Evolutionary conservation across 1,140 invertebrate species (phyloP).

Genomic region (Drosophila guanche): DNA sequence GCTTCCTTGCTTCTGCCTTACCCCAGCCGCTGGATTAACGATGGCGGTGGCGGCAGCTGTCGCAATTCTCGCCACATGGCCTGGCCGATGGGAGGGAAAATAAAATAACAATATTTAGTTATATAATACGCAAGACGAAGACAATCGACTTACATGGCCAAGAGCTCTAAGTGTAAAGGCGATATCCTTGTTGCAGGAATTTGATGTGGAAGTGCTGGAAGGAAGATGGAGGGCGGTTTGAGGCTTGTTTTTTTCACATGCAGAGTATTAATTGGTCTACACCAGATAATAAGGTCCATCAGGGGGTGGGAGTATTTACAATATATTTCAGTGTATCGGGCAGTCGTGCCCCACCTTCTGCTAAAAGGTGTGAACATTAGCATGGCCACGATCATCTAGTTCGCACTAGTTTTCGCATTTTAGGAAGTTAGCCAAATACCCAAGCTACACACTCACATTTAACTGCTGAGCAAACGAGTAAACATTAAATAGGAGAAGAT

Average conservation of each 20-base stretch:
- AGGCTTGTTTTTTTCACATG: not conserved
- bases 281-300: no score
- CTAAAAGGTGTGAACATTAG: conserved; percentile 51
- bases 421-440: not conserved
- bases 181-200: conserved; percentile 24
- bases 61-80: conserved; percentile 54
- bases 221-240: conserved; percentile 6
- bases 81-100: conserved; percentile 30
- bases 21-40: not conserved
- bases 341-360: not conserved
- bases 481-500: conserved; percentile 68
- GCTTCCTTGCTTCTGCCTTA: conserved; percentile 15
- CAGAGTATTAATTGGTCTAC: not conserved
- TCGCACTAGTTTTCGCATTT: conserved; percentile 34
- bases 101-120: conserved; percentile 42
- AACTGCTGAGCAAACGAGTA: conserved; percentile 53
- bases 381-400: conserved; percentile 17
- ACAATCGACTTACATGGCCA: conserved; percentile 48
- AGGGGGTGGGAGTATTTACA: not conserved
- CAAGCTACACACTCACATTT: conserved; percentile 40
- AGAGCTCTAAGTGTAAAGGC: conserved; percentile 24
- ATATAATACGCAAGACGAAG: conserved; percentile 36
- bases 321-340: conserved; percentile 2
- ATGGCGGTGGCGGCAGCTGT: conserved; percentile 33
- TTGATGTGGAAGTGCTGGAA: conserved; percentile 37